phyloP scores from a whole-genome alignment of 2,888 invertebrate species.

The Eubasilissa splendida region DNA sequence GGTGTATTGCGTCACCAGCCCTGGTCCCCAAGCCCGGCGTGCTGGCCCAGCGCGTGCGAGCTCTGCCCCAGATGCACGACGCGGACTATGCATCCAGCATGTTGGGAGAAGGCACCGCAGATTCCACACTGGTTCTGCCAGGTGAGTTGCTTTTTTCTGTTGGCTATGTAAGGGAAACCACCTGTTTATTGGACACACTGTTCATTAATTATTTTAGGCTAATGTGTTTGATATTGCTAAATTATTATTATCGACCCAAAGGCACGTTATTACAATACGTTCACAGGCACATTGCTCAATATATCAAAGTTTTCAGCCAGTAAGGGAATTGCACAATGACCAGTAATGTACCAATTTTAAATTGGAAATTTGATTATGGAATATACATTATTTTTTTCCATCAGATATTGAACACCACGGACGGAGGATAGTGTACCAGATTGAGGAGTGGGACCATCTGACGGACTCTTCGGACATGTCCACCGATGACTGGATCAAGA shows the following conservation, averaged over 20 bases:
- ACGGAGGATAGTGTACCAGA: constrained; percentile 80
- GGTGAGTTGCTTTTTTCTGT: constrained; percentile 63
- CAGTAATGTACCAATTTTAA: no score
- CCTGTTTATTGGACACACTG: not conserved
- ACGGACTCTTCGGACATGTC: constrained; percentile 96
- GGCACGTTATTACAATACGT: no score
- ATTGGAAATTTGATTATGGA: no score
- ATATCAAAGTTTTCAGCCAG: no score
- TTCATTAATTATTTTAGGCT: not conserved
- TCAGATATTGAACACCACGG: constrained; percentile 68
- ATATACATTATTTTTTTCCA: constrained; percentile 55
- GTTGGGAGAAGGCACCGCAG: not conserved
- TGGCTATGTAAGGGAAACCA: no score
- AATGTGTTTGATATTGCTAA: not conserved
- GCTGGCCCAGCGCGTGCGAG: constrained; percentile 79
- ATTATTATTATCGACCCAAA: no score
- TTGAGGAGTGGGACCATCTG: constrained; percentile 89
- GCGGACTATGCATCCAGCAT: constrained; percentile 72
- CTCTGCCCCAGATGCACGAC: constrained; percentile 91
- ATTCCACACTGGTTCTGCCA: constrained; percentile 73
- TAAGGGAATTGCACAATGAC: not conserved
- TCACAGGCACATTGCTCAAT: no score
- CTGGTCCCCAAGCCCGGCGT: constrained; percentile 81
- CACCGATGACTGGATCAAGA: constrained; percentile 89
- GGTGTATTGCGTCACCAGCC: constrained; percentile 69